phyloP scores from a whole-genome alignment of 2,113 vertebrate species.

The Rhegmatorhina hoffmannsi region DNA sequence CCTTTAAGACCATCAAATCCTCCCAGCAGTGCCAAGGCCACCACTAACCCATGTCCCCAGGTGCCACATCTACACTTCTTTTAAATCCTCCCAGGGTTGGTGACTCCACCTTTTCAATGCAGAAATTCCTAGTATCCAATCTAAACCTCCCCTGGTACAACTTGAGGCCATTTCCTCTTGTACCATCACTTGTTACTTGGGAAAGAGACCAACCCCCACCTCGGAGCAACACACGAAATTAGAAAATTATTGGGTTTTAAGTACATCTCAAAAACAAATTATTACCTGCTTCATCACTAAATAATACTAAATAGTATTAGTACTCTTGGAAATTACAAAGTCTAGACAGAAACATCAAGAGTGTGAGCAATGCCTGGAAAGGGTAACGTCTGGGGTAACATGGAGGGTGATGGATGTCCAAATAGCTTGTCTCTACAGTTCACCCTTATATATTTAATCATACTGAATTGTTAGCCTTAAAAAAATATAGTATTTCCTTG shows the following conservation, averaged over 20 bases:
- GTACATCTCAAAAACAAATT: neutral
- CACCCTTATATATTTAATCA: neutral
- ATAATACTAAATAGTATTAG: neutral
- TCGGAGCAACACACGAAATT: rapidly evolving
- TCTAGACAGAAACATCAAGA: neutral
- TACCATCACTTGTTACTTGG: too few species aligned
- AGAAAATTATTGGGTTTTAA: neutral
- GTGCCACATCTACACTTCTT: neutral
- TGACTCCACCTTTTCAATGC: neutral
- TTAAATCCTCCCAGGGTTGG: neutral
- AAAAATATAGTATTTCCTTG: neutral
- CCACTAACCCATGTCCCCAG: neutral
- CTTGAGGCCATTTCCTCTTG: neutral
- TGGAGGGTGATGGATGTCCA: neutral
- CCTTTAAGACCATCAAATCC: neutral
- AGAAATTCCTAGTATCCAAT: neutral
- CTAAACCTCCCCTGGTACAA: neutral
- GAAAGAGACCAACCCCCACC: neutral
- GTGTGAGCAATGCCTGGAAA: neutral
- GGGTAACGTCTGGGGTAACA: neutral
- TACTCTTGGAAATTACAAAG: neutral
- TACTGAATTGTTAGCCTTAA: neutral
- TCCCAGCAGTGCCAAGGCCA: neutral
- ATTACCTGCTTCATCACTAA: neutral
- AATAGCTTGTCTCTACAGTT: neutral